phyloP scores from a whole-genome alignment of 2,888 invertebrate species.

The Icerya purchasi region DNA sequence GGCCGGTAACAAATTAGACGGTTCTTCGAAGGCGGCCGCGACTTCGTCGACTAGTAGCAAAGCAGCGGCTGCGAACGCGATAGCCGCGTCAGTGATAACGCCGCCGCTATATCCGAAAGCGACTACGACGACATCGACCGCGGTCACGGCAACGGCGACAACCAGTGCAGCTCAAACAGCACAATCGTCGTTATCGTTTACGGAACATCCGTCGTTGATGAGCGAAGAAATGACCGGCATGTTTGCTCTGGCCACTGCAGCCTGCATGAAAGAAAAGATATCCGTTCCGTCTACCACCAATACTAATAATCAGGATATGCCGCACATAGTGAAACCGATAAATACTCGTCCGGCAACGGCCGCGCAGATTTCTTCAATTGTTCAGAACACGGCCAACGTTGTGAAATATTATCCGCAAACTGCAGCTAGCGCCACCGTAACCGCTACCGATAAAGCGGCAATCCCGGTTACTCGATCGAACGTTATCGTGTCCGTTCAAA shows the following conservation, averaged over 20 bases:
- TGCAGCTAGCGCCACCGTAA: not conserved
- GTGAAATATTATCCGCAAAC: not conserved
- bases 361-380: not conserved
- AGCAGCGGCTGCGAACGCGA: not conserved
- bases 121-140: not conserved
- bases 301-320: not conserved
- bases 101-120: not conserved
- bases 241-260: not conserved
- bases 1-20: not conserved
- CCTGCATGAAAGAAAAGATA: not conserved
- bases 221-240: not conserved
- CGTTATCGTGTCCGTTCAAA: not conserved
- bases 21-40: not conserved
- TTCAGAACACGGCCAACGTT: not conserved
- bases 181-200: not conserved
- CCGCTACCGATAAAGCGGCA: not conserved
- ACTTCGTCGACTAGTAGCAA: not conserved
- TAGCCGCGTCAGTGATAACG: not conserved
- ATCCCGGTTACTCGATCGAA: not conserved
- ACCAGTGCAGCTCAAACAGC: not conserved
- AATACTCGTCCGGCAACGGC: not conserved
- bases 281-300: not conserved
- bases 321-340: not conserved
- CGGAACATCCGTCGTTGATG: not conserved
- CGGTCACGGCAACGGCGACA: not conserved